These are phyloP conservation scores for Diprion similis DNA, from an alignment of 1,140 invertebrate genomes.

Conservation along the genomic window DNA sequence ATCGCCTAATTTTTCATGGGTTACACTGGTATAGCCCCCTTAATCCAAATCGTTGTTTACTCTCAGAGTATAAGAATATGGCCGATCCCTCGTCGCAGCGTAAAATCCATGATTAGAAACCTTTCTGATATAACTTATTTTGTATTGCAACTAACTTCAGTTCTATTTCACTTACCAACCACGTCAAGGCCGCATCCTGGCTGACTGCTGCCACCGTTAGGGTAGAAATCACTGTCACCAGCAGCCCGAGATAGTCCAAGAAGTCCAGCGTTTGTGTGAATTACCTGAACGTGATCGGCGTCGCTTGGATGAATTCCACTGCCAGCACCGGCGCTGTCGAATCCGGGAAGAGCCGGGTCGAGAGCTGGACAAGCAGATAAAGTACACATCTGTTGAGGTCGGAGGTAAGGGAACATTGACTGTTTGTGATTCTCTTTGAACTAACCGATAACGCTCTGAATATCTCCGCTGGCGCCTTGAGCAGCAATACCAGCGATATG, in stretches of 20 bases:
- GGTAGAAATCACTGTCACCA: conserved; percentile 46
- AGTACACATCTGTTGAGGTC: not conserved
- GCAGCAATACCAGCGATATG: conserved; percentile 71
- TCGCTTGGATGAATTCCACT: conserved; percentile 54
- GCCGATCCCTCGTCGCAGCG: no score
- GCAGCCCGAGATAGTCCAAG: conserved; percentile 30
- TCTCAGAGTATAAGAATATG: not conserved
- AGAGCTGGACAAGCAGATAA: conserved; percentile 30
- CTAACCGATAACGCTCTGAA: not conserved
- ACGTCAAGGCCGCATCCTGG: conserved; percentile 46
- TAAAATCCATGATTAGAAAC: not conserved
- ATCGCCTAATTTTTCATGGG: no score
- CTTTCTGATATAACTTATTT: no score
- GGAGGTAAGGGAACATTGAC: not conserved
- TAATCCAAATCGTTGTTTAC: not conserved
- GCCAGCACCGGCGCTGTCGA: conserved; percentile 13
- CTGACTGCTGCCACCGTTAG: conserved; percentile 44
- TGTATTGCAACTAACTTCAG: not conserved
- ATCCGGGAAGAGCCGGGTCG: conserved; percentile 28
- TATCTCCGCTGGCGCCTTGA: conserved; percentile 26
- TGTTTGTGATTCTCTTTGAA: not conserved
- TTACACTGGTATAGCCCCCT: no score
- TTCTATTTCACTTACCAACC: not conserved
- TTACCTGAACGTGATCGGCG: conserved; percentile 54
- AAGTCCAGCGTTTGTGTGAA: conserved; percentile 55